Conservation (phyloP, 2,888 invertebrate genomes). For the Drosophila emarginata region DNA sequence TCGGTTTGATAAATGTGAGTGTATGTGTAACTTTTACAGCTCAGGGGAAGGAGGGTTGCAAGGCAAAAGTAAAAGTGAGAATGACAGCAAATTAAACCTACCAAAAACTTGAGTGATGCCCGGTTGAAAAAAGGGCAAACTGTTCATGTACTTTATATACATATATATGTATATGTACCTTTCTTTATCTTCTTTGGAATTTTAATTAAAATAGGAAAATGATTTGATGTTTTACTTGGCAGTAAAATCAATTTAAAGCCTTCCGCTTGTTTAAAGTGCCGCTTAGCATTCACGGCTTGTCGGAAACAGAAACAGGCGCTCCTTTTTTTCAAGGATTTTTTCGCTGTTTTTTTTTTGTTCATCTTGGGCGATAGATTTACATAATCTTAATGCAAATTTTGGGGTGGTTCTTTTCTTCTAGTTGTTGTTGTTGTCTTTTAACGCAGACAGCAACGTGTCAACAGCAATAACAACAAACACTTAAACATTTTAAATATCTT, state of each 20-base stretch:
- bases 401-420: neutral
- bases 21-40: neutral
- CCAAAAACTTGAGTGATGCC: slow-evolving; percentile 52
- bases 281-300: neutral
- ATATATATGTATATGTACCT: neutral
- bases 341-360: neutral
- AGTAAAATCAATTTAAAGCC: slow-evolving; percentile 43
- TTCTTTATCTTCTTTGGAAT: slow-evolving; percentile 46
- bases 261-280: slow-evolving; percentile 37
- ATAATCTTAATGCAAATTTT: slow-evolving; percentile 74
- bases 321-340: slow-evolving; percentile 13
- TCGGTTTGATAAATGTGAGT: slow-evolving; percentile 52
- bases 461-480: slow-evolving; percentile 48
- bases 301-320: slow-evolving; percentile 68
- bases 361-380: slow-evolving; percentile 55
- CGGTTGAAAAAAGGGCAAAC: slow-evolving; percentile 18
- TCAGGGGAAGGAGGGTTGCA: too few species aligned
- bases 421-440: slow-evolving; percentile 3
- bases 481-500: slow-evolving; percentile 30
- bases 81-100: slow-evolving; percentile 70
- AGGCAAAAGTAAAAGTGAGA: slow-evolving; percentile 57
- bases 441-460: slow-evolving; percentile 57
- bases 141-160: neutral
- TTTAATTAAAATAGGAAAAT: slow-evolving; percentile 68
- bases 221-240: slow-evolving; percentile 56